phyloP scores from a whole-genome alignment of 2,113 vertebrate genomes.

The Monopterus albus region DNA sequence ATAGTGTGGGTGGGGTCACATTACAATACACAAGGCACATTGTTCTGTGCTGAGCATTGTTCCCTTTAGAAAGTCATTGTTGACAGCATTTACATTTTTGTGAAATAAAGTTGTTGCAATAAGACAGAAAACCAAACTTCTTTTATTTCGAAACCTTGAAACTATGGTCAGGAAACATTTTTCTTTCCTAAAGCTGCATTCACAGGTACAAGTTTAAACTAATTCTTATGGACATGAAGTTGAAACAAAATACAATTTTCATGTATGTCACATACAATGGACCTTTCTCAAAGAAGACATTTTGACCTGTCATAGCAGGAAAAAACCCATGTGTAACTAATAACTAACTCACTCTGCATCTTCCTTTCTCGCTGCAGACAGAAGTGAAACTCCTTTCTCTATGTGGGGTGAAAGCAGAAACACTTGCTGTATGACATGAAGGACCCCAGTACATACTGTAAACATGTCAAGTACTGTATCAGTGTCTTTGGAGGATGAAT shows the following conservation, averaged over 20 bases:
- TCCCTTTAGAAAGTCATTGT: no score
- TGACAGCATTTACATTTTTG: no score
- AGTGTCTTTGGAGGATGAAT: neutral
- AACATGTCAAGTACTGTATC: neutral
- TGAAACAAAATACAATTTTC: neutral
- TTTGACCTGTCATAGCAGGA: neutral
- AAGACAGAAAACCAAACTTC: neutral
- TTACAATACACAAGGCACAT: no score
- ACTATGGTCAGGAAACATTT: no score
- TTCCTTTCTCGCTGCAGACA: no score
- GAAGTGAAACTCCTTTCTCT: no score
- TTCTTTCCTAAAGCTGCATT: no score
- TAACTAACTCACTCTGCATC: no score
- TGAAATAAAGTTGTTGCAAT: neutral
- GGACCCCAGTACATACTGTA: neutral
- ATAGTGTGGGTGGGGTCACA: conserved; percentile 3
- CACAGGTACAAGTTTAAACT: no score
- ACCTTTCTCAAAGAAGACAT: neutral
- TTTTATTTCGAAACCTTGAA: neutral
- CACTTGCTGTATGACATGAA: neutral
- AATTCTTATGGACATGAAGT: no score
- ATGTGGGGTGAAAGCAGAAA: conserved; percentile 1
- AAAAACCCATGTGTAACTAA: neutral
- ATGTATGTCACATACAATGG: neutral
- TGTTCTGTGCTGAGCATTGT: neutral